phyloP scores from a whole-genome alignment of 2,797 vertebrate genomes.

The Pitangus sulphuratus region DNA sequence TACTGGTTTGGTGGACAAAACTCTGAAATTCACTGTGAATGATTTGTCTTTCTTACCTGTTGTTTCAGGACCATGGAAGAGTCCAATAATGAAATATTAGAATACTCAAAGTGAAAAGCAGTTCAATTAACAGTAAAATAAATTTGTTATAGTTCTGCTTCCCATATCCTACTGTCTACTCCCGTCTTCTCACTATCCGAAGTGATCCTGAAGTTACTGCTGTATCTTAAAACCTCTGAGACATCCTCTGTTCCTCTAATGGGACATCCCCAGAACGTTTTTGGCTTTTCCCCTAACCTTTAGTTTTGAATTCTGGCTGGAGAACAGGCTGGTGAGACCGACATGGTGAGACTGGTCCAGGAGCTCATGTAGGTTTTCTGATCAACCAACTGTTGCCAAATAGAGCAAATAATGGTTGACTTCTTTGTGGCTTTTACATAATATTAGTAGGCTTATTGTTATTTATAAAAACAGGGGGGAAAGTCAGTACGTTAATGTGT shows the following conservation, averaged over 20 bases:
- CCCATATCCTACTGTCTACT: neutral
- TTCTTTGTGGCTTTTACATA: neutral
- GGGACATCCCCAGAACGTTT: neutral
- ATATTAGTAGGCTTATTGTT: neutral
- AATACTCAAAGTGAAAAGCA: neutral
- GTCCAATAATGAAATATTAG: neutral
- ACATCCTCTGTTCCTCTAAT: neutral
- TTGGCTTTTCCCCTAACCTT: neutral
- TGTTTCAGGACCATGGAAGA: neutral
- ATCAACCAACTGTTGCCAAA: neutral
- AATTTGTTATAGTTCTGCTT: neutral
- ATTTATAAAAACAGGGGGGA: neutral
- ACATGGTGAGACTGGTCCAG: neutral
- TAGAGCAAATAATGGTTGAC: neutral
- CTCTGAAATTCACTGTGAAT: neutral
- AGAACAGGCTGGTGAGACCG: neutral
- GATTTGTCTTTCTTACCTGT: neutral
- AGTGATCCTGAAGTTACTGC: neutral
- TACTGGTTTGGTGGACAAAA: neutral
- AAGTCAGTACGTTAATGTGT: neutral
- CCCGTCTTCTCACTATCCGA: neutral
- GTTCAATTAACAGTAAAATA: neutral
- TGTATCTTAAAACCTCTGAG: neutral
- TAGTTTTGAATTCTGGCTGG: neutral
- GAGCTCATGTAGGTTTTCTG: neutral